Conservation (phyloP, 2,797 vertebrate species). For the Acipenser transmontanus region DNA sequence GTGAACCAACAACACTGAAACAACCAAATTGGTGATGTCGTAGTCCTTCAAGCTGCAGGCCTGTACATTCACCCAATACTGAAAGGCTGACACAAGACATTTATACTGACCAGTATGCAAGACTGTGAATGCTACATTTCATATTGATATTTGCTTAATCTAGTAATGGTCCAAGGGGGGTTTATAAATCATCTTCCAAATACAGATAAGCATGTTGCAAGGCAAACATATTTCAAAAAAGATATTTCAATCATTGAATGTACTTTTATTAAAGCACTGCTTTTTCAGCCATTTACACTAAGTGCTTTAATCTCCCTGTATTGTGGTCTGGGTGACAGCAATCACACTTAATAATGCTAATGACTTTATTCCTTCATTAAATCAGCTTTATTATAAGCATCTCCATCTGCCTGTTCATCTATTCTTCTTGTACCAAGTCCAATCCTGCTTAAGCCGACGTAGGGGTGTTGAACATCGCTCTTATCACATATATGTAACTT, state of each 20-base stretch:
- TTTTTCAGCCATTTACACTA: slow-evolving; percentile 28
- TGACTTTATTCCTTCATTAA: slow-evolving; percentile 39
- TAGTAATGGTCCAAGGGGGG: slow-evolving; percentile 26
- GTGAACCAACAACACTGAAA: slow-evolving; percentile 4
- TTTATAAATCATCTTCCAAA: slow-evolving; percentile 7
- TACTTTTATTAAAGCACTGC: slow-evolving; percentile 25
- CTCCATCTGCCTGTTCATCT: neutral
- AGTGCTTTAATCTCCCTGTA: slow-evolving; percentile 36
- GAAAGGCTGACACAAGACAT: slow-evolving; percentile 31
- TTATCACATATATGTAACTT: no score
- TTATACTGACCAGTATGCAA: slow-evolving; percentile 17
- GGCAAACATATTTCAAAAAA: slow-evolving; percentile 25
- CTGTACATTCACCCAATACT: neutral
- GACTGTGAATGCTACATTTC: slow-evolving; percentile 26
- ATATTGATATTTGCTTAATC: slow-evolving; percentile 29
- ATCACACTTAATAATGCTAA: slow-evolving; percentile 36
- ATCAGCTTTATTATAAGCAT: slow-evolving; percentile 20
- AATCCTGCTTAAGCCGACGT: no score
- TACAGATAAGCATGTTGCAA: slow-evolving; percentile 22
- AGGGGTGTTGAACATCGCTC: no score
- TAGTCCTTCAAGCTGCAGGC: slow-evolving; percentile 15
- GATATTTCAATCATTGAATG: slow-evolving; percentile 28
- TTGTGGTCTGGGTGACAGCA: slow-evolving; percentile 30
- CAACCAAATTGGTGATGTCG: slow-evolving; percentile 25
- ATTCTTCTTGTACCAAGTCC: neutral